These are phyloP conservation scores for Eutolmus rufibarbis DNA, from an alignment of 2,888 invertebrate species.

Conservation along the genomic window DNA sequence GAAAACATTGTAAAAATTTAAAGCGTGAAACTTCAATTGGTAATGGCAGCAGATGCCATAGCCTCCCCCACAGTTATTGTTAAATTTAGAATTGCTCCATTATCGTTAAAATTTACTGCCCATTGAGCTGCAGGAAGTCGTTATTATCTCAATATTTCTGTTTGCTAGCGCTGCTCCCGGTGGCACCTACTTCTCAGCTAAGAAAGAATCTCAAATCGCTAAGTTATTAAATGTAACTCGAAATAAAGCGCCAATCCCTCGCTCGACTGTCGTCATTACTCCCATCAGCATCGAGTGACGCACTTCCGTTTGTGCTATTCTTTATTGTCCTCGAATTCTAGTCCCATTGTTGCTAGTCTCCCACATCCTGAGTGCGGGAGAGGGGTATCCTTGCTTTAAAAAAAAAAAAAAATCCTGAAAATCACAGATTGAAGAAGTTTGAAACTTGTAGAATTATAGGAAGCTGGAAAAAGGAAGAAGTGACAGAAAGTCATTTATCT, in stretches of 20 bases:
- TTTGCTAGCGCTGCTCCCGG: not conserved
- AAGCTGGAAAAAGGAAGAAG: slow-evolving; percentile 25
- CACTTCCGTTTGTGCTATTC: slow-evolving; percentile 25
- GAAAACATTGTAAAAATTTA: not conserved
- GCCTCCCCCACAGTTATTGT: not conserved
- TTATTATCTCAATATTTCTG: not conserved
- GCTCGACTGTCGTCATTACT: slow-evolving; percentile 5
- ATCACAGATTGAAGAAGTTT: slow-evolving; percentile 16
- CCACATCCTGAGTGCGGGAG: not conserved
- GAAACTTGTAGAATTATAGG: slow-evolving; percentile 8
- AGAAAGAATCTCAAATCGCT: not conserved
- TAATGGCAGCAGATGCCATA: not conserved
- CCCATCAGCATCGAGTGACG: slow-evolving; percentile 27
- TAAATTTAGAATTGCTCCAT: not conserved
- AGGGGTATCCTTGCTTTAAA: not conserved
- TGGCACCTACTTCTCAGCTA: not conserved
- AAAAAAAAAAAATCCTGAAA: slow-evolving; percentile 6
- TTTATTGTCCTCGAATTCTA: slow-evolving; percentile 20
- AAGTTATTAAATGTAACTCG: not conserved
- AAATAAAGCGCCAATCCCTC: not conserved
- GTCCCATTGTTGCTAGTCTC: not conserved
- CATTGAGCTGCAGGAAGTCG: slow-evolving; percentile 29
- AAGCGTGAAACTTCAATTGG: not conserved
- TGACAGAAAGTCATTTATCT: slow-evolving; percentile 39
- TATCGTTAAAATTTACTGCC: slow-evolving; percentile 37